Evolutionary conservation across 2,888 invertebrate species (phyloP), one percentile per base, ranked within the genome.

Genomic region (Kuschelorhynchus macadamiae): DNA sequence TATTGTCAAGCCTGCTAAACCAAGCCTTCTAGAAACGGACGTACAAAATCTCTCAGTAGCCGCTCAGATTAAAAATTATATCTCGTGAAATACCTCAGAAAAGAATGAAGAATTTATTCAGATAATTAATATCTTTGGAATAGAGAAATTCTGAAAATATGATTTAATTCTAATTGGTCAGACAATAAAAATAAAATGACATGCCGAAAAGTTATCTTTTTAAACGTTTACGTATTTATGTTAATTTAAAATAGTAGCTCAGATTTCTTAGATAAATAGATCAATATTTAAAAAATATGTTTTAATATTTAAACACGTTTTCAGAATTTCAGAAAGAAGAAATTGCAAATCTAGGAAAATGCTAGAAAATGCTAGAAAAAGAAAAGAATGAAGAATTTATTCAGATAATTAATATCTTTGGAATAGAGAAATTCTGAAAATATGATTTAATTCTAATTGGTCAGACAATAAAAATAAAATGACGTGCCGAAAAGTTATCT

Each of bases 281-380:
- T n/a, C n/a, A n/a, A n/a, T n/a, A n/a, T n/a, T n/a, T n/a, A n/a
- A n/a, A n/a, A n/a, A n/a, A n/a, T n/a, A n/a, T n/a, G n/a, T n/a
- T n/a, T n/a, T n/a, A n/a, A n/a, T n/a, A n/a, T 3, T 36, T 36
- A 36, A 36, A 21, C 20, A 59, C 18, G 39, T 30, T 50, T 50
- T 50, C 50, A 16, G 50, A 42, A 30, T 17, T n/a, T 41, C 30
- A 39, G 7, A 16, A 57, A 21, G 50, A 33, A 32, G 53, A 59
- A 53, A 78, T 80, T 80, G 79, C 79, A 77, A 47, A 77, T 77
- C 76, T 81, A 81, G 81, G 80, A 87, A 88, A 89, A 87, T 88
- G 88, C 88, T 88, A n/a, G n/a, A n/a, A n/a, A n/a, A n/a, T n/a
- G n/a, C n/a, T n/a, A n/a, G n/a, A n/a, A n/a, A n/a, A n/a, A 76